phyloP scores from a whole-genome alignment of 2,888 invertebrate genomes.

The Plusia festucae region DNA sequence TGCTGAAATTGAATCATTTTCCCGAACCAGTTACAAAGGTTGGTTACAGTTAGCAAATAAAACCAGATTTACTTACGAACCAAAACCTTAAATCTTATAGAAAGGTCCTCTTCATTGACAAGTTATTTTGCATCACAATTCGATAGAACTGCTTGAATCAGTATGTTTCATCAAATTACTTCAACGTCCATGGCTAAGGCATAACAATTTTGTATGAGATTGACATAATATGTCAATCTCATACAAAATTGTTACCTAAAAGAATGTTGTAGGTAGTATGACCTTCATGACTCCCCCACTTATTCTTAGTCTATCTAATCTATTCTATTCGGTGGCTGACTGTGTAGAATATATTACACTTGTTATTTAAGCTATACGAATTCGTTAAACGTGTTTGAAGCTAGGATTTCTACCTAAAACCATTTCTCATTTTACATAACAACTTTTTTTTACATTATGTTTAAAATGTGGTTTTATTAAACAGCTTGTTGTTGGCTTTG shows the following conservation, averaged over 20 bases:
- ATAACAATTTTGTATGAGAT: too few relatives aligned
- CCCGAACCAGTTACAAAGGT: slow-evolving; percentile 7
- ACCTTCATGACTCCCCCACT: slow-evolving; percentile 39
- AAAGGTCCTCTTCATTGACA: too few relatives aligned
- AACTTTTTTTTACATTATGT: background rate
- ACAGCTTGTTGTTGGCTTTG: slow-evolving; percentile 1
- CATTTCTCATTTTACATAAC: background rate
- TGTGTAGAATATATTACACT: slow-evolving; percentile 11
- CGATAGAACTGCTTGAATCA: too few relatives aligned
- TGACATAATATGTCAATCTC: too few relatives aligned
- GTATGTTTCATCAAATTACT: too few relatives aligned
- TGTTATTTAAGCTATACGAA: slow-evolving; percentile 13
- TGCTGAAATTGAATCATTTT: too few relatives aligned
- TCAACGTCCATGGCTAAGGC: too few relatives aligned
- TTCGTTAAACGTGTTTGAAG: slow-evolving; percentile 11
- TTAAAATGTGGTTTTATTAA: background rate
- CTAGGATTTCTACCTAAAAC: background rate
- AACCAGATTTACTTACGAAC: background rate
- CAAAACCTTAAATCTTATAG: too few relatives aligned
- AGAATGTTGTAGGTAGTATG: slow-evolving; percentile 31
- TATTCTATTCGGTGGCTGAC: slow-evolving; percentile 30
- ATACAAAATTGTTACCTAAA: too few relatives aligned
- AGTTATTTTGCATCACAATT: too few relatives aligned
- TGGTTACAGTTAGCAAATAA: too few relatives aligned
- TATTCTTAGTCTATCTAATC: slow-evolving; percentile 24